Base-by-base conservation (phyloP, 2,113 vertebrate species). In the Paradoxurus hermaphroditus region DNA sequence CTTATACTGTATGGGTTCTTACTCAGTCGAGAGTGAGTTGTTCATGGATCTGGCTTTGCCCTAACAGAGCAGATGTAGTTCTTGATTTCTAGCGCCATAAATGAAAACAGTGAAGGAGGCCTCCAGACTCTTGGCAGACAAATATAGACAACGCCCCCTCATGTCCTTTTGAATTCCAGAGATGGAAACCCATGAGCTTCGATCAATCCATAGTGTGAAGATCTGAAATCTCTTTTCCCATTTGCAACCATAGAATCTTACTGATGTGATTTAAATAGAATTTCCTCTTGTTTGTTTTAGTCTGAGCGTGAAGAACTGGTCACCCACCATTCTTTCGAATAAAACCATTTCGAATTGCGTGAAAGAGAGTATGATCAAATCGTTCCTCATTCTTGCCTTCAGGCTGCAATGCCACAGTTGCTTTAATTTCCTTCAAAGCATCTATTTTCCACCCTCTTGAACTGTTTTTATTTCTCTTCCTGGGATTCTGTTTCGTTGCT, bases 261-360 rank as follows among this genome's bases (percentile, higher is more conserved):
- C 78, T 93, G 73, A 91, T 90, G 85, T 92, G 93, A 93, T 93
- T 93, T 96, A 95, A 95, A 82, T 83, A 96, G 77, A 94, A 92
- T 95, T 93, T 95, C 89, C 39, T 95, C 86, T 82, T 87, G 79
- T 94, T 75, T 95, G 86, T 96, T 91, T 97, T 73, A 65, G 59
- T 95, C 59, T 95, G 70, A 96, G 78, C 78, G 13, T 46, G 41
- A 93, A 96, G 86, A 94, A 62, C 79, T 51, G 68, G 82, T 96
- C 90, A 59, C 49, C 86, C 88, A 72, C 44, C 36, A n/a, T 93
- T 77, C 84, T 90, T 75, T 86, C n/a, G 70, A 93, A 53, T 92
- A 75, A 93, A 95, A 53, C 44, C 49, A 87, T 93, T 90, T 91
- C 79, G 89, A 23, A 65, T 73, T 44, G 56, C 23, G 0, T 87